Evolutionary conservation across 2,888 invertebrate species (phyloP), one percentile per base, ranked within the genome.

Genomic region (Leucoptera coffeella): DNA sequence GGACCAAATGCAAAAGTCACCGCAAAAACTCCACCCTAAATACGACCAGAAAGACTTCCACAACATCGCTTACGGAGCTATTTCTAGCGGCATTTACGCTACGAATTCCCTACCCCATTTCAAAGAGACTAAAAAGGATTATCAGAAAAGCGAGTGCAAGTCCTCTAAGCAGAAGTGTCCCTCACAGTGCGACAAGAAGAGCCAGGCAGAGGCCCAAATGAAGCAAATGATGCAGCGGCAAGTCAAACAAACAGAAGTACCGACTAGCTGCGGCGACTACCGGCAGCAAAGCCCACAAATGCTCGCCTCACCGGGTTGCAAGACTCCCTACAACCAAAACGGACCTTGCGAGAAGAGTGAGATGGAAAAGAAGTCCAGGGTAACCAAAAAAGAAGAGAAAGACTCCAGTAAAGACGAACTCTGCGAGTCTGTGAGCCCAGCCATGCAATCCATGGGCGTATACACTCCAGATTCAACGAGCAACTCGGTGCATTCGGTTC

Each of bases 391-490:
- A 32, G 65, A 67, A 20, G 71, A 67, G 20, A 62, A 61, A 26
- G 61, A 67, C 4, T 45, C 37, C 0, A 48, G 45, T 9, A 67
- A 71, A 25, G 71, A 72, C 26, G 69, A 69, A 35, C 44, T 54
- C 44, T 62, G 67, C 23, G 65, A 62, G 28, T 55, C 67, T 0
- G 65, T 62, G 5, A 69, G 69, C 23, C 71, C 78, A 0, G 83
- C 82, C 25, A 54, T 85, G 32, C 80, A 83, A n/a, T 85, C 85
- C 2, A 81, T 88, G 80, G 87, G 86, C 0, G 86, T 89, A 0
- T 91, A 90, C 44, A 89, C 86, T 0, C 85, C 89, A 0, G 89
- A 89, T 41, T 83, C 89, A 0, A 83, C 86, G 0, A 82, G 85
- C 19, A 89, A 87, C 47, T 85, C 85, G 0, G 85, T 88, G 6